These are phyloP conservation scores for Ageneiosus marmoratus DNA, from an alignment of 2,113 vertebrate genomes.

Conservation along the genomic window DNA sequence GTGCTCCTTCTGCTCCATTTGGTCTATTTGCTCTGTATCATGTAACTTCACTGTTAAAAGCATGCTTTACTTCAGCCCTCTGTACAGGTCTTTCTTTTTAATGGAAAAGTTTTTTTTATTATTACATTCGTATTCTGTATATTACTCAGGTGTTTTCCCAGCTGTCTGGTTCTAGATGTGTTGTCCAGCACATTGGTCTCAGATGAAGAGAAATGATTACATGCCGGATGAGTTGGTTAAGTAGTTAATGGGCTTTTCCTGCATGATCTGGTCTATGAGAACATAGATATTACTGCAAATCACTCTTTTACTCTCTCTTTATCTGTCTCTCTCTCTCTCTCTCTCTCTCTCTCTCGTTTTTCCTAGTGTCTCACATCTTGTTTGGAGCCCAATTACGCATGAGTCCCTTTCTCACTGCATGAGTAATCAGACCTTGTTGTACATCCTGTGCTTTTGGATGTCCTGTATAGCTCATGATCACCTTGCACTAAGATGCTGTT, in stretches of 20 bases:
- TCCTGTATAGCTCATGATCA: neutral
- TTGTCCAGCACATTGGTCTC: slow-evolving; percentile 4
- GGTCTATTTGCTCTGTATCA: neutral
- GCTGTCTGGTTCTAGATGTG: neutral
- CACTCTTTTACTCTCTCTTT: neutral
- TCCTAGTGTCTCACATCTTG: slow-evolving; percentile 2
- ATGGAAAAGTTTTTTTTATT: neutral
- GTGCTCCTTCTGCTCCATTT: neutral
- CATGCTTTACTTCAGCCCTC: neutral
- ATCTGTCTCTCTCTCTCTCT: neutral
- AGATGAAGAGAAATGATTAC: slow-evolving; percentile 27
- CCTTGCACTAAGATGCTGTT: neutral
- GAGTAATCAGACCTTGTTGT: slow-evolving; percentile 5
- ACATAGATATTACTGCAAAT: slow-evolving; percentile 12
- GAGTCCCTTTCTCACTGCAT: neutral
- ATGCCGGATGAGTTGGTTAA: slow-evolving; percentile 35
- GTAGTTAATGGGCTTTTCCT: slow-evolving; percentile 28
- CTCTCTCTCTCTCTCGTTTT: neutral
- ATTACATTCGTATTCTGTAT: neutral
- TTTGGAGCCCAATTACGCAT: slow-evolving; percentile 21
- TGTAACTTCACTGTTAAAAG: neutral
- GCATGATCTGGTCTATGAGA: neutral
- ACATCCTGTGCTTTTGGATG: neutral
- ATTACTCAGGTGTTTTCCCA: neutral
- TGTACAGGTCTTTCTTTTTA: neutral